Evolutionary conservation across 1,140 invertebrate genomes (phyloP).

Genomic region (Solenopsis invicta): DNA sequence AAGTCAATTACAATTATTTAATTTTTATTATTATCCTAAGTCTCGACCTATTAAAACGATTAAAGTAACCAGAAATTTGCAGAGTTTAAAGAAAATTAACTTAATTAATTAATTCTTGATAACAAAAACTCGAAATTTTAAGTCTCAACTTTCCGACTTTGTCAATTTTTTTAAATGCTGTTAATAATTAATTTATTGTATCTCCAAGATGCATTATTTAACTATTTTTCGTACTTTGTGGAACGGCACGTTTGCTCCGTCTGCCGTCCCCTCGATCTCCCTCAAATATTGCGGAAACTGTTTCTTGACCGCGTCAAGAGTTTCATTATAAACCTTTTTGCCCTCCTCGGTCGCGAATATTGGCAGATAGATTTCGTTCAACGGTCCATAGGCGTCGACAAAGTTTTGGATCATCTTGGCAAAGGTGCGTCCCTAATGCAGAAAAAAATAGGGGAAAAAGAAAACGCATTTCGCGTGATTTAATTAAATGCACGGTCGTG

Average conservation of each 20-base stretch:
- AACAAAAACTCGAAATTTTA: background rate
- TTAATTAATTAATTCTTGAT: background rate
- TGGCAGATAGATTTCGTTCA: conserved; percentile 91
- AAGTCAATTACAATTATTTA: background rate
- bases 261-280: conserved; percentile 94
- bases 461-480: background rate
- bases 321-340: conserved; percentile 91
- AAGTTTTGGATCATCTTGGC: conserved; percentile 91
- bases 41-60: background rate
- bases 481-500: background rate
- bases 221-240: conserved; percentile 89
- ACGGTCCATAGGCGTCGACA: conserved; percentile 88
- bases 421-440: conserved; percentile 92
- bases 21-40: background rate
- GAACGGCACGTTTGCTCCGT: conserved; percentile 94
- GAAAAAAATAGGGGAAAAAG: background rate
- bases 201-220: background rate
- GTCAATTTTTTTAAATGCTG: background rate
- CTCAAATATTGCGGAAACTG: conserved; percentile 94
- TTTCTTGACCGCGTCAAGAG: conserved; percentile 89
- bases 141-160: background rate
- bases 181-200: background rate
- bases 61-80: background rate
- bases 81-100: background rate
- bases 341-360: conserved; percentile 91